phyloP scores from a whole-genome alignment of 2,113 vertebrate species.

The Cisticola juncidis region DNA sequence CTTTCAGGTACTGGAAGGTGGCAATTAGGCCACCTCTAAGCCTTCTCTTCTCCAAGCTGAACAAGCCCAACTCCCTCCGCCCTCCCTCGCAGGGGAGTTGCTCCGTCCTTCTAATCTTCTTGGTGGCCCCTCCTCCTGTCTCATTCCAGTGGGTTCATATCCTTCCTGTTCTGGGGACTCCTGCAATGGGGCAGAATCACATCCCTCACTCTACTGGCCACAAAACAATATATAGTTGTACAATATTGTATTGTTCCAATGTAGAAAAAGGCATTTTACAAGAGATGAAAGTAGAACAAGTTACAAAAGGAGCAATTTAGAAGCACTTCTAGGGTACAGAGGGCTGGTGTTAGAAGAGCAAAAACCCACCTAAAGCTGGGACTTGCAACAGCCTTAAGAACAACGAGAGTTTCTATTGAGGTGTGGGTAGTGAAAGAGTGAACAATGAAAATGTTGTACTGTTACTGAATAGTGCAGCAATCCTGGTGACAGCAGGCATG shows the following conservation, averaged over 20 bases:
- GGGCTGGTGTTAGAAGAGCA: not conserved
- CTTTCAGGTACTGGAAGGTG: not conserved
- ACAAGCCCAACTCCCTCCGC: not conserved
- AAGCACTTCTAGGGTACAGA: not conserved
- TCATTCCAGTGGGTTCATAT: not conserved
- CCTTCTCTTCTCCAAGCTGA: not conserved
- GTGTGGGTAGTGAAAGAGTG: fast-evolving
- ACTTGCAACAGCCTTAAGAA: not conserved
- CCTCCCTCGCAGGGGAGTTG: not conserved
- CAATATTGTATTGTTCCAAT: not conserved
- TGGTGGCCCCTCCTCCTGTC: not conserved
- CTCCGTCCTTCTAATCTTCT: not conserved
- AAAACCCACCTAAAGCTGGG: not conserved
- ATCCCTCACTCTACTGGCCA: not conserved
- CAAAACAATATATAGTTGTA: not conserved
- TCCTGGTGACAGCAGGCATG: not conserved
- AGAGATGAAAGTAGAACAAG: not conserved
- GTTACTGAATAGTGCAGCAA: not conserved
- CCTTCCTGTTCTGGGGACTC: not conserved
- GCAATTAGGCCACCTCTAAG: not conserved
- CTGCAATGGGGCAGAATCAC: not conserved
- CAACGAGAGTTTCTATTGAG: fast-evolving
- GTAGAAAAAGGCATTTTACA: not conserved
- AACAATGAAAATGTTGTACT: not conserved
- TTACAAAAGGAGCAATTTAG: not conserved